These are phyloP conservation scores for Cyanistes caeruleus DNA, from an alignment of 2,113 vertebrate genomes.

Conservation along the genomic window DNA sequence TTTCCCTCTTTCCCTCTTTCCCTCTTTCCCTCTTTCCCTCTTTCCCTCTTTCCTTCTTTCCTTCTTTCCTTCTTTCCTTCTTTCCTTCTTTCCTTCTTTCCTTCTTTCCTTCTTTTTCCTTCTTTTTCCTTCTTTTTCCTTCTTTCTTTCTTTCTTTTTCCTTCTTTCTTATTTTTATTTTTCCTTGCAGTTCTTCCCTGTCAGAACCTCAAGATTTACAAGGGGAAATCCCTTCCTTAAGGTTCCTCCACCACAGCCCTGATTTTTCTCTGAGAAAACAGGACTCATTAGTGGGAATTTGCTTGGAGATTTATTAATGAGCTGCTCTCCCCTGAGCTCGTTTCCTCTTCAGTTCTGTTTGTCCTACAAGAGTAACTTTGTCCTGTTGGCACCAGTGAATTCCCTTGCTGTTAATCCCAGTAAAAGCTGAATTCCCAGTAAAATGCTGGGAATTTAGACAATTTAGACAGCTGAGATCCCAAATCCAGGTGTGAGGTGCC, in stretches of 20 bases:
- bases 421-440: neutral
- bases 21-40: too few relatives aligned
- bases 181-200: accelerated
- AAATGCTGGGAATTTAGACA: neutral
- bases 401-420: neutral
- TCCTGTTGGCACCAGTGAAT: neutral
- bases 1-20: too few relatives aligned
- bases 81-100: too few relatives aligned
- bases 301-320: neutral
- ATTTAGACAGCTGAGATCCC: neutral
- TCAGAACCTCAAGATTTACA: neutral
- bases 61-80: too few relatives aligned
- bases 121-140: neutral
- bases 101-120: too few relatives aligned
- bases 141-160: too few relatives aligned
- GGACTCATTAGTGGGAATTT: neutral
- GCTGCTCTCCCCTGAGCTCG: neutral
- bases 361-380: neutral
- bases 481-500: neutral
- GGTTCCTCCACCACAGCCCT: neutral
- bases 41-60: too few relatives aligned
- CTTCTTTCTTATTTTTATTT: neutral
- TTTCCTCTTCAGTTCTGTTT: neutral
- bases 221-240: neutral
- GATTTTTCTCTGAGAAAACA: neutral